Percentiles rank a stretch among this genome's conserved stretches.
Conservation (phyloP, 2,113 vertebrate genomes). For the Protobothrops flavoviridis region DNA sequence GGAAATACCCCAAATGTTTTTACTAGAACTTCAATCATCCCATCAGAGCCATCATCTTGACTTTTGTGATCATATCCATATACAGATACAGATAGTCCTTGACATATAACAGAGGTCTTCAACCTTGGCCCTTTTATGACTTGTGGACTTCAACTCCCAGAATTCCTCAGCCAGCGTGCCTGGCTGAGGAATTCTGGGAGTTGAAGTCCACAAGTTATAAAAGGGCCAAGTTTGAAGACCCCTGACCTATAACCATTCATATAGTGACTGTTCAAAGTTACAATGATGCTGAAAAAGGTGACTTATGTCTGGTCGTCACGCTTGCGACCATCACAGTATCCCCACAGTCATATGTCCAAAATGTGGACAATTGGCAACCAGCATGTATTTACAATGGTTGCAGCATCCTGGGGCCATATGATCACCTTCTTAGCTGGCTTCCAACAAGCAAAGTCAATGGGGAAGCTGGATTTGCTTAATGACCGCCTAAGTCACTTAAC, state of each 20-base stretch:
- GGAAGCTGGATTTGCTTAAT: not conserved
- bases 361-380: not conserved
- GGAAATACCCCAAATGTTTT: not conserved
- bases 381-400: not conserved
- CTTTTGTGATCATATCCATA: not conserved
- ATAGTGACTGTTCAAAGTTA: not conserved
- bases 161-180: too few relatives aligned
- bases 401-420: not conserved
- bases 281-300: not conserved
- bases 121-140: too few relatives aligned
- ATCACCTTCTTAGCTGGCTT: not conserved
- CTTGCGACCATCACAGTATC: not conserved
- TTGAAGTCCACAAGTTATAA: too few relatives aligned
- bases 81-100: not conserved
- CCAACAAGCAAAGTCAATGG: not conserved
- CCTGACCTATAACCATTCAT: not conserved
- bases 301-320: not conserved
- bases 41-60: not conserved
- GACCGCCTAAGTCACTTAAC: not conserved
- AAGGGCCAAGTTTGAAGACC: too few relatives aligned
- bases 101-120: too few relatives aligned
- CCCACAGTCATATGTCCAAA: not conserved
- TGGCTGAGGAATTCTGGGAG: too few relatives aligned
- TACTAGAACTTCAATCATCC: not conserved
- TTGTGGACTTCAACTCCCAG: too few relatives aligned